Conservation (phyloP, 1,140 invertebrate species). For the Tetramorium alpestre region DNA sequence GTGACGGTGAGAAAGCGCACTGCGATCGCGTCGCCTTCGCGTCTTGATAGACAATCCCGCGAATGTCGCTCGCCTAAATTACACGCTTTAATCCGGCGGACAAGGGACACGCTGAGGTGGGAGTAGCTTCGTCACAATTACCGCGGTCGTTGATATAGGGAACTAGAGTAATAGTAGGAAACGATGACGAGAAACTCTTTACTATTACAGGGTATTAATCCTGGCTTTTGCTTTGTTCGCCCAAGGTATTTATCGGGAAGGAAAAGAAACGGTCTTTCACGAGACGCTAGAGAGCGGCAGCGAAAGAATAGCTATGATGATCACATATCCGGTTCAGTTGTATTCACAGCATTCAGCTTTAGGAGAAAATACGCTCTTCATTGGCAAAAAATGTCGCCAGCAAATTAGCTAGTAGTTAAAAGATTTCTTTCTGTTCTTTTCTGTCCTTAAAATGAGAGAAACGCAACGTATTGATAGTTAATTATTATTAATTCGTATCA, state of each 20-base stretch:
- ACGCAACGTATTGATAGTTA: background rate
- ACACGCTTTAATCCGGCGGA: slow-evolving; percentile 69
- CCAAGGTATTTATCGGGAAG: slow-evolving; percentile 35
- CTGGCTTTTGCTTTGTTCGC: slow-evolving; percentile 52
- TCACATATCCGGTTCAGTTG: slow-evolving; percentile 4
- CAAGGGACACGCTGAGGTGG: slow-evolving; percentile 18
- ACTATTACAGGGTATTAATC: slow-evolving; percentile 69
- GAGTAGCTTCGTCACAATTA: slow-evolving; percentile 70
- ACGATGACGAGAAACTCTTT: slow-evolving; percentile 70
- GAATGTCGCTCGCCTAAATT: slow-evolving; percentile 71
- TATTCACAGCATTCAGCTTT: background rate
- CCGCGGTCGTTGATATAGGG: slow-evolving; percentile 71
- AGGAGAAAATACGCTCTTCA: background rate
- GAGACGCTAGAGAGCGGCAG: background rate
- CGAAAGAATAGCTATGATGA: slow-evolving; percentile 2
- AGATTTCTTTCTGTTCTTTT: background rate
- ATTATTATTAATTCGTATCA: background rate
- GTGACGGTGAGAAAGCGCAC: slow-evolving; percentile 71
- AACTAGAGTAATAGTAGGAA: slow-evolving; percentile 69
- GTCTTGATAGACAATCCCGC: slow-evolving; percentile 70
- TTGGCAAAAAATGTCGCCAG: background rate
- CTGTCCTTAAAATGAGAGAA: background rate
- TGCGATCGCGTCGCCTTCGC: slow-evolving; percentile 55
- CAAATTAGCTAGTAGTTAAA: background rate
- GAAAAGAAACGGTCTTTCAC: slow-evolving; percentile 28